These are phyloP conservation scores for Solenopsis fugax DNA, from an alignment of 1,140 invertebrate genomes.

Conservation along the genomic window DNA sequence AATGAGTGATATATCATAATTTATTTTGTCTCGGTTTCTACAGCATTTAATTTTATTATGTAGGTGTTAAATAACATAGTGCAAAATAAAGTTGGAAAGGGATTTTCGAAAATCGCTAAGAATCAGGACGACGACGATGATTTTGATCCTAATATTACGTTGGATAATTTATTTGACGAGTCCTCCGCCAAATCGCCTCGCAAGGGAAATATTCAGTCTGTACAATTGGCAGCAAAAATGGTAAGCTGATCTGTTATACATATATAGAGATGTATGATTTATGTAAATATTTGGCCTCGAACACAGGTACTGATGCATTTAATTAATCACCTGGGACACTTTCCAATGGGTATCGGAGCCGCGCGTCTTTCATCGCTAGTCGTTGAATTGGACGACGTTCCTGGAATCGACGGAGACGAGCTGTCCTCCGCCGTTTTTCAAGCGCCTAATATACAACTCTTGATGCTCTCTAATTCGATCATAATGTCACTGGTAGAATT, in stretches of 20 bases:
- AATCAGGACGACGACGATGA: slow-evolving; percentile 87
- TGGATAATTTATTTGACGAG: slow-evolving; percentile 89
- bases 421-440: slow-evolving; percentile 93
- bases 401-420: slow-evolving; percentile 90
- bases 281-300: neutral
- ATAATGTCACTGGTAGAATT: slow-evolving; percentile 97
- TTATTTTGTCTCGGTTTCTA: neutral
- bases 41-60: slow-evolving; percentile 18
- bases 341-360: slow-evolving; percentile 95
- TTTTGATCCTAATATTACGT: slow-evolving; percentile 90
- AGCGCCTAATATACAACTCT: slow-evolving; percentile 95
- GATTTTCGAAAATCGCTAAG: slow-evolving; percentile 72
- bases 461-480: slow-evolving; percentile 94
- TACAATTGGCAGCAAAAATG: slow-evolving; percentile 90
- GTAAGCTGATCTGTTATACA: slow-evolving; percentile 75
- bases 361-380: slow-evolving; percentile 94
- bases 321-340: slow-evolving; percentile 95
- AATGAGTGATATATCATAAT: neutral
- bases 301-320: slow-evolving; percentile 91
- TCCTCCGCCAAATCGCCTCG: slow-evolving; percentile 85
- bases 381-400: slow-evolving; percentile 97
- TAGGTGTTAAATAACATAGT: slow-evolving; percentile 84
- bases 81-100: slow-evolving; percentile 82
- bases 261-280: neutral
- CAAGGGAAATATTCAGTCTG: slow-evolving; percentile 84